Conservation (phyloP, 2,797 vertebrate genomes). For the Rhadinocentrus ornatus region DNA sequence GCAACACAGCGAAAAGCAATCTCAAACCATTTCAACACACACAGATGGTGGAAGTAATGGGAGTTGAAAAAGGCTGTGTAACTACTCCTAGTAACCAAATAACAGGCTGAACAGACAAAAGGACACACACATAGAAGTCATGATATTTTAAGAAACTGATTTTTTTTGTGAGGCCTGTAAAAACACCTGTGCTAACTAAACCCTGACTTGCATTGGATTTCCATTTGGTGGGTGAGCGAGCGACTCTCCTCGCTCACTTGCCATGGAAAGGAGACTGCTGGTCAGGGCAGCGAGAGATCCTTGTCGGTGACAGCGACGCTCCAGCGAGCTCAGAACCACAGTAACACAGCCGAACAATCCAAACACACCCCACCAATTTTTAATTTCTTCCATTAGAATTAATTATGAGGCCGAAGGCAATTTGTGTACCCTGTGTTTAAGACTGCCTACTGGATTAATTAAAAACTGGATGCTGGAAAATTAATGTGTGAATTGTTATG, state of each 20-base stretch:
- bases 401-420: slow-evolving; percentile 89
- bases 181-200: slow-evolving; percentile 7
- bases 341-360: slow-evolving; percentile 81
- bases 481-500: slow-evolving; percentile 88
- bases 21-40: slow-evolving; percentile 62
- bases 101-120: slow-evolving; percentile 40
- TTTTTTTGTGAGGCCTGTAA: slow-evolving; percentile 26
- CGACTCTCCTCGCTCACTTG: slow-evolving; percentile 33
- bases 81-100: slow-evolving; percentile 56
- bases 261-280: slow-evolving; percentile 53
- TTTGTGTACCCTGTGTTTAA: slow-evolving; percentile 88
- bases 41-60: slow-evolving; percentile 47
- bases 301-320: slow-evolving; percentile 85
- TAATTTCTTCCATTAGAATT: slow-evolving; percentile 89
- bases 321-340: slow-evolving; percentile 80
- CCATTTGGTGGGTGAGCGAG: slow-evolving; percentile 32
- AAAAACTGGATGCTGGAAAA: slow-evolving; percentile 90
- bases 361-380: slow-evolving; percentile 86
- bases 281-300: slow-evolving; percentile 77
- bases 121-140: slow-evolving; percentile 8
- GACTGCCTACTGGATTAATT: slow-evolving; percentile 91
- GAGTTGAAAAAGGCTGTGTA: slow-evolving; percentile 54
- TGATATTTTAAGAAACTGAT: slow-evolving; percentile 26
- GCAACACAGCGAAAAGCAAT: slow-evolving; percentile 70
- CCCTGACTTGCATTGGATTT: slow-evolving; percentile 34